These are phyloP conservation scores for Perithous albicinctus DNA, from an alignment of 2,888 invertebrate genomes.

Conservation along the genomic window DNA sequence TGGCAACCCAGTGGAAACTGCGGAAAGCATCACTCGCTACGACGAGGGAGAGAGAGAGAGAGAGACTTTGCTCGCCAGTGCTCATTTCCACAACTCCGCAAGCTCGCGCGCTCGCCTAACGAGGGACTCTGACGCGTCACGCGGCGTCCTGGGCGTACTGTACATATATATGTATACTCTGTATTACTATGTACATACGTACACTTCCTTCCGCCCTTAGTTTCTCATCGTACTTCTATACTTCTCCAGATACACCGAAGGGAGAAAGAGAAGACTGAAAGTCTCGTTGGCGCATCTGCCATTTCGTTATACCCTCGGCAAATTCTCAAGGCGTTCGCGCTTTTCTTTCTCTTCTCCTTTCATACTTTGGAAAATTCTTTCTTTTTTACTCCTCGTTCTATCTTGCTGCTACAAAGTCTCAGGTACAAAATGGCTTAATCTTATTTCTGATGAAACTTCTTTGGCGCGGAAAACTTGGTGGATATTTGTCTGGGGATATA, in stretches of 20 bases:
- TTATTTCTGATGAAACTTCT: constrained; percentile 46
- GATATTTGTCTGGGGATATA: not conserved
- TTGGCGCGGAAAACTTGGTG: not conserved
- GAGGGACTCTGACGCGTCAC: constrained; percentile 56
- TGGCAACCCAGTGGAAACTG: constrained; percentile 31
- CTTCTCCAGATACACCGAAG: constrained; percentile 17
- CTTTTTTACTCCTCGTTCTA: not conserved
- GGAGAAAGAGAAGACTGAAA: constrained; percentile 39
- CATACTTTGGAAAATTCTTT: not conserved
- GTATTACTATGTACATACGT: constrained; percentile 65
- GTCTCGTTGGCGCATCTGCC: constrained; percentile 50
- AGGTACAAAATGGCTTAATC: constrained; percentile 45
- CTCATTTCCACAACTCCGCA: constrained; percentile 63
- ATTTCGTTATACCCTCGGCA: constrained; percentile 48
- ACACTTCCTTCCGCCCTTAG: constrained; percentile 51
- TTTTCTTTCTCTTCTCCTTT: constrained; percentile 34
- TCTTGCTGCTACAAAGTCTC: constrained; percentile 34
- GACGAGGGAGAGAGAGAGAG: too few species aligned
- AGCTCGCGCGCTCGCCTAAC: constrained; percentile 49
- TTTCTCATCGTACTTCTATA: constrained; percentile 18
- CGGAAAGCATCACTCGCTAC: constrained; percentile 33
- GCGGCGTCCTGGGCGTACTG: constrained; percentile 69
- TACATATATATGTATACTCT: constrained; percentile 32
- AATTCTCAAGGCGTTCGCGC: constrained; percentile 47
- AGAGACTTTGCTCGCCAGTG: constrained; percentile 45